Conservation (phyloP, 2,888 invertebrate genomes). For the Bimastos eiseni region DNA sequence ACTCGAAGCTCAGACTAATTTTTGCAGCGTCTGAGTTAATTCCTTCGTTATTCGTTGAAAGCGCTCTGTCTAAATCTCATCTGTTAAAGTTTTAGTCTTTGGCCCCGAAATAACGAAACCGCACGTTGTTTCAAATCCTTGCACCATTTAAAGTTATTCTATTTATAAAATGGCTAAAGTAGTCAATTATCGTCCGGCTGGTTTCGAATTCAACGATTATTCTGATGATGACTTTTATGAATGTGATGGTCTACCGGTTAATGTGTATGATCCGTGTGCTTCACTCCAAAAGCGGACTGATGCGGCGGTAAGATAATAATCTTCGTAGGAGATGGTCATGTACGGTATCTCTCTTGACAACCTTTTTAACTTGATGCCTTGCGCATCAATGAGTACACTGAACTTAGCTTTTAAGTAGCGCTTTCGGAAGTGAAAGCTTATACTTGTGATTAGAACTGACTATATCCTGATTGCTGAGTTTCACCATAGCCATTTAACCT, state of each 20-base stretch:
- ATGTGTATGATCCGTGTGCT: neutral
- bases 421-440: too few relatives aligned
- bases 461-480: too few relatives aligned
- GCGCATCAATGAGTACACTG: too few relatives aligned
- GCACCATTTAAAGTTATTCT: neutral
- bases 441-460: too few relatives aligned
- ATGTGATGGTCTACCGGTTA: constrained; percentile 1
- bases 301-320: neutral
- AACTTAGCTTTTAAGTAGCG: too few relatives aligned
- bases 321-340: neutral
- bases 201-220: neutral
- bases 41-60: too few relatives aligned
- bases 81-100: neutral
- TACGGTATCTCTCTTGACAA: too few relatives aligned
- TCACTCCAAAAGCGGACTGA: neutral
- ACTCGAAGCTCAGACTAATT: too few relatives aligned
- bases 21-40: too few relatives aligned
- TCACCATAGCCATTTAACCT: too few relatives aligned
- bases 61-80: too few relatives aligned
- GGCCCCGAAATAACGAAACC: neutral
- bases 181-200: neutral
- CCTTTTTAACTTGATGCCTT: too few relatives aligned
- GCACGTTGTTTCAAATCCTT: neutral
- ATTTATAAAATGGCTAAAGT: constrained; percentile 6
- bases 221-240: constrained; percentile 16